These are phyloP conservation scores for Lepilemur septentrionalis DNA, from an alignment of 2,797 vertebrate genomes.

Conservation along the genomic window DNA sequence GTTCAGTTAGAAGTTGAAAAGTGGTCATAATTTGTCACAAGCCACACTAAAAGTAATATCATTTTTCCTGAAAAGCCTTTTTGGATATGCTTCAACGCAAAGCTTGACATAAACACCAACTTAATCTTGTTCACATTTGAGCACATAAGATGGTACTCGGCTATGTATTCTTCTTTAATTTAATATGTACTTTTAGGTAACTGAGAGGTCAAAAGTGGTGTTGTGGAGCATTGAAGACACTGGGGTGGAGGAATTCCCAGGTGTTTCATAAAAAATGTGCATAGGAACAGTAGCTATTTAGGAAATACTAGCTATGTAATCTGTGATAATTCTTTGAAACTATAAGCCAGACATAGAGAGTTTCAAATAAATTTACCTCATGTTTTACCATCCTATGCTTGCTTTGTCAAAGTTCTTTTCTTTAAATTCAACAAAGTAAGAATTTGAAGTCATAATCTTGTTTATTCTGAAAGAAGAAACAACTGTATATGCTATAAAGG, in stretches of 20 bases:
- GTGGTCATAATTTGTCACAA: not conserved
- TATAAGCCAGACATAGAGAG: not conserved
- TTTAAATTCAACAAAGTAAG: not conserved
- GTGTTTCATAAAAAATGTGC: not conserved
- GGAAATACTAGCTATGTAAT: not conserved
- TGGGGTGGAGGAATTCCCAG: not conserved
- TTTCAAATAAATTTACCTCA: not conserved
- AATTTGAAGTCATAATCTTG: not conserved
- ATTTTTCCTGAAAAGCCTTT: not conserved
- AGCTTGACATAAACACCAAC: not conserved
- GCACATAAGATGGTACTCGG: not conserved
- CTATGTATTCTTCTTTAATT: not conserved
- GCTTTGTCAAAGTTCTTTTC: not conserved
- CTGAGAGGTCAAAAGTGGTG: not conserved
- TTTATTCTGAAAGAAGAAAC: not conserved
- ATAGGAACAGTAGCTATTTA: not conserved
- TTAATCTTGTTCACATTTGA: not conserved
- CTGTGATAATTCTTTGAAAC: not conserved
- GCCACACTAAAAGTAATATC: not conserved
- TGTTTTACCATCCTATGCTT: not conserved
- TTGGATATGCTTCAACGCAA: not conserved
- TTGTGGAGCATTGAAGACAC: not conserved
- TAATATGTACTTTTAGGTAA: not conserved
- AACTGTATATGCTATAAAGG: not conserved
- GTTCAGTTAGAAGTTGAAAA: not conserved